Percentiles rank a stretch among this genome's conserved stretches.
These are phyloP conservation scores for Adelphocoris suturalis DNA, from an alignment of 2,888 invertebrate species.

Conservation along the genomic window DNA sequence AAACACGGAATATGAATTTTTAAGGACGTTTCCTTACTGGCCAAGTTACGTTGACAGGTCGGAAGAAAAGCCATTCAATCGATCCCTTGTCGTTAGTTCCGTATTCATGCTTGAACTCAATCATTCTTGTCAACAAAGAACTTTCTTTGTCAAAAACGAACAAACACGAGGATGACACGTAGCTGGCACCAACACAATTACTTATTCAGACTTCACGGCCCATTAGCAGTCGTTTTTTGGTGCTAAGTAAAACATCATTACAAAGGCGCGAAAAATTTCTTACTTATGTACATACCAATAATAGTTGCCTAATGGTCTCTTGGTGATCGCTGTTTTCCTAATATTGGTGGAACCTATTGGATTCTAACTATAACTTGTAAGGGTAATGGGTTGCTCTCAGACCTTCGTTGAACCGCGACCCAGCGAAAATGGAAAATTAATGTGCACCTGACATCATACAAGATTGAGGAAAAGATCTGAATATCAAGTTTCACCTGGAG, in stretches of 20 bases:
- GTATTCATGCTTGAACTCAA: slow-evolving; percentile 53
- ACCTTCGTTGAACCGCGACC: no score
- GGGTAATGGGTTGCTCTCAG: no score
- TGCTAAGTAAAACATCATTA: not conserved
- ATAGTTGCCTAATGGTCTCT: not conserved
- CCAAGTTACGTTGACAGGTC: not conserved
- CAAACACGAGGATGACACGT: slow-evolving; percentile 16
- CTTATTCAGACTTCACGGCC: slow-evolving; percentile 36
- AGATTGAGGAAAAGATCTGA: no score
- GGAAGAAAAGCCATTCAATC: slow-evolving; percentile 15
- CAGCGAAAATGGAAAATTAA: no score
- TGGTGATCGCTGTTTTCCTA: no score
- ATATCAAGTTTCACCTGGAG: no score
- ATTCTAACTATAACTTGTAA: no score
- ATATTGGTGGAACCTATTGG: no score
- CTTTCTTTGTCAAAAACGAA: not conserved
- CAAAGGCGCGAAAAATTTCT: not conserved
- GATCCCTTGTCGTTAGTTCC: slow-evolving; percentile 4
- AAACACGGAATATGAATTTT: slow-evolving; percentile 45
- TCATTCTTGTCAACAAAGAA: slow-evolving; percentile 51
- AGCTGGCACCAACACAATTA: slow-evolving; percentile 47
- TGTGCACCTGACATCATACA: no score
- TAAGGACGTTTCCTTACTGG: slow-evolving; percentile 9
- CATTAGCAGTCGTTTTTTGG: not conserved
- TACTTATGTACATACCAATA: not conserved